Base-by-base conservation (phyloP, 2,888 invertebrate species). In the Drosophila tripunctata region DNA sequence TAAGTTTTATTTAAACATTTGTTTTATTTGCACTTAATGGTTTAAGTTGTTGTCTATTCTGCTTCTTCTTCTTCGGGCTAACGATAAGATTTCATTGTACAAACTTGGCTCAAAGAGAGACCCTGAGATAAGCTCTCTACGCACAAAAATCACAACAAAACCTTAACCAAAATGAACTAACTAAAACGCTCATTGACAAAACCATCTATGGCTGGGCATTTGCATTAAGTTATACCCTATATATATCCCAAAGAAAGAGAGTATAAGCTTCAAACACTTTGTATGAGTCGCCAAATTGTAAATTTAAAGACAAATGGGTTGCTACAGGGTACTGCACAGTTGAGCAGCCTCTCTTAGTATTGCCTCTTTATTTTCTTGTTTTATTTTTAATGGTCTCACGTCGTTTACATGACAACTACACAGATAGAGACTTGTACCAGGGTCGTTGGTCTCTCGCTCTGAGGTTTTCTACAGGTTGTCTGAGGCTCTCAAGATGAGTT, bases 1-100 rank as follows among this genome's bases (percentile, higher is more conserved):
- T 84, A 67, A 66, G 41, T 66, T 75, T 48, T 41, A 55, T 35
- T 74, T 61, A 67, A 79, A 62, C 77, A 78, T 68, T 72, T 62
- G 52, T 69, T 74, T 75, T 80, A 72, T 80, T 77, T 77, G 64
- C 74, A 63, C 73, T 69, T 78, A 65, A 71, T 58, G 56, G 51
- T 24, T 44, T 21, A 21, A 35, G 51, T 43, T 24, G 35, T n/a
- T 27, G 45, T 17, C 40, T 51, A 30, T 62, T 64, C 33, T 47
- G 21, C n/a, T 21, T 27, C 6, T 33, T 36, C 38, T 12, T 65
- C 40, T 44, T 35, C 21, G 27, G n/a, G 1, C 15, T 14, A 56
- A 30, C 55, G 75, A 74, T 69, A 71, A 75, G 75, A 75, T 57
- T 67, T 63, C 44, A 47, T 36, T 75, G 43, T 56, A 50, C 67